phyloP scores from a whole-genome alignment of 2,888 invertebrate genomes.

The Euzetes globulus region DNA sequence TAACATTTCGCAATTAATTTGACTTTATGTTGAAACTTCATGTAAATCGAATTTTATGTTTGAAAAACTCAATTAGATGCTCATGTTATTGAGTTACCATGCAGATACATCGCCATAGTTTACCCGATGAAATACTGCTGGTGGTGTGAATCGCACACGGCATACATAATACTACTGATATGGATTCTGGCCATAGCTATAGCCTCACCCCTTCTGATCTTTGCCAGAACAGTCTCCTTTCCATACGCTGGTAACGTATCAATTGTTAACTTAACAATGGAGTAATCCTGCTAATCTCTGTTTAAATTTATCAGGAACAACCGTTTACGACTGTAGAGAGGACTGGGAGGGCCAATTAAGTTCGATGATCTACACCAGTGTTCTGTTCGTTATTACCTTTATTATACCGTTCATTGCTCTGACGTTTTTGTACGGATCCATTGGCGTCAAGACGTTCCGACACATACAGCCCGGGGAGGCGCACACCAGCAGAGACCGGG shows the following conservation, averaged over 20 bases:
- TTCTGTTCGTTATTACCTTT: constrained; percentile 45
- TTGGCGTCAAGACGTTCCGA: constrained; percentile 49
- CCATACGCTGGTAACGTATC: no score
- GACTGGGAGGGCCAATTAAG: constrained; percentile 26
- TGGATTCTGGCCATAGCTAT: constrained; percentile 13
- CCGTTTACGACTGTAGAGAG: constrained; percentile 29
- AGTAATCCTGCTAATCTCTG: no score
- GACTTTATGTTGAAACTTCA: no score
- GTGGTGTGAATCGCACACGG: constrained; percentile 31
- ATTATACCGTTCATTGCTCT: constrained; percentile 48
- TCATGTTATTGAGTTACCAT: no score
- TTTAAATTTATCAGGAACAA: no score
- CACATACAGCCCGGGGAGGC: constrained; percentile 50
- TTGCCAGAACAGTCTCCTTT: neutral
- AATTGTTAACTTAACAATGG: no score
- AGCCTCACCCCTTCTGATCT: neutral
- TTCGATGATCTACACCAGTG: constrained; percentile 23
- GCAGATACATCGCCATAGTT: constrained; percentile 33
- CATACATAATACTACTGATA: constrained; percentile 9
- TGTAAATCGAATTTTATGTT: no score
- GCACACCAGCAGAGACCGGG: constrained; percentile 48
- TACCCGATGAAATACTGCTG: constrained; percentile 16
- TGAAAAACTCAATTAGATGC: no score
- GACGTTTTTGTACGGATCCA: constrained; percentile 49
- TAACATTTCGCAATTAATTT: no score